Evolutionary conservation across 2,888 invertebrate species (phyloP), one percentile per base, ranked within the genome.

Genomic region (Phortica magna): DNA sequence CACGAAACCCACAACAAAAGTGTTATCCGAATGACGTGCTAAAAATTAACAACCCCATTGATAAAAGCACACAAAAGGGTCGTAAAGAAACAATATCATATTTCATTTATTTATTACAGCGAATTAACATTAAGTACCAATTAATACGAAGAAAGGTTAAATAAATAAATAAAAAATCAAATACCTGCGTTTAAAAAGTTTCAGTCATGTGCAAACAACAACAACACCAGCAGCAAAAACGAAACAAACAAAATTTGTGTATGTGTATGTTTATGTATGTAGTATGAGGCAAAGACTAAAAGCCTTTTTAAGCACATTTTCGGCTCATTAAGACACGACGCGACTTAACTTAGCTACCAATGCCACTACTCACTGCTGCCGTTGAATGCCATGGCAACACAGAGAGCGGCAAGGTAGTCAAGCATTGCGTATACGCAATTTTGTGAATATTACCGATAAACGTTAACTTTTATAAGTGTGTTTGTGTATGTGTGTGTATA

Each of bases 81-180:
- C 22, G 53, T 43, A 31, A 31, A 7, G 12, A 48, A 65, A 65
- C 17, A 42, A 82, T 82, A 82, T 81, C 84, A 81, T 83, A 83
- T 87, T 84, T 88, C 84, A 81, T 82, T 88, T 82, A 88, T 88
- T 85, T 88, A 88, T 85, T 85, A 85, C 14, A 87, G 80, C 79
- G 80, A 85, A 87, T 85, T 85, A 88, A 80, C 79, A 84, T 83
- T 83, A 87, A 88, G 78, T 87, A 83, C 83, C 84, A 87, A 85
- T 87, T 85, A 88, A 88, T 83, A 79, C 19, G 31, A 31, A 61
- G 19, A 10, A 57, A 64, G 59, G 31, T 31, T 19, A 61, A n/a
- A 61, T 10, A 61, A 61, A 61, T 9, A 22, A 61, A 61, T 19
- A 61, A 65, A 39, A 65, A 14, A 2, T 17, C 57, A 17, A 57